A percentile compares a stretch with the other conserved stretches of the same genome.
phyloP scores from a whole-genome alignment of 1,140 invertebrate species.

The Sinonovacula constricta region DNA sequence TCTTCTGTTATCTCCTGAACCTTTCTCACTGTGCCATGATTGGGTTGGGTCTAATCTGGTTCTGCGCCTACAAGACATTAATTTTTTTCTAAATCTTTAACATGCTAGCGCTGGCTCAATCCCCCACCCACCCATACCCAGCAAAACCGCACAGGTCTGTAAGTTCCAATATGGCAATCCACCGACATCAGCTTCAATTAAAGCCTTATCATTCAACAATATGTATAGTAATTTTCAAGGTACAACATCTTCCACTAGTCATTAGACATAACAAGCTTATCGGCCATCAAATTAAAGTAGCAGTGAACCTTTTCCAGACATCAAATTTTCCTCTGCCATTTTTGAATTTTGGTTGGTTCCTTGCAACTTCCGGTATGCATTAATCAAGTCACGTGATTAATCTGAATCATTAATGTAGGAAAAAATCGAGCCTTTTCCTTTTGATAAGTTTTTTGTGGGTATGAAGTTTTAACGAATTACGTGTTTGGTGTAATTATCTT shows the following conservation, averaged over 20 bases:
- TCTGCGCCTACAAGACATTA: neutral
- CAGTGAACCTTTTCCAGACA: slow-evolving; percentile 21
- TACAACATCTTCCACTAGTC: slow-evolving; percentile 36
- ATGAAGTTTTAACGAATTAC: too few species aligned
- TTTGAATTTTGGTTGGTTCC: slow-evolving; percentile 16
- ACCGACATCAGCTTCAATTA: neutral
- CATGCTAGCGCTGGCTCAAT: neutral
- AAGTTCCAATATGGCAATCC: neutral
- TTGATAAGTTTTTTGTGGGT: too few species aligned
- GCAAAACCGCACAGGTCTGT: too few species aligned
- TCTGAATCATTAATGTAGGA: too few species aligned
- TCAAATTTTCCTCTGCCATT: slow-evolving; percentile 19
- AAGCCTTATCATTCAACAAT: slow-evolving; percentile 3
- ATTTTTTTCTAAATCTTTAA: neutral
- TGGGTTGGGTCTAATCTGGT: too few species aligned
- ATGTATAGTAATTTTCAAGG: slow-evolving; percentile 31
- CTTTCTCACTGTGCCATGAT: too few species aligned
- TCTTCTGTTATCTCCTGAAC: too few species aligned
- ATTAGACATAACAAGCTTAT: slow-evolving; percentile 36
- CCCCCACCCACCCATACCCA: neutral
- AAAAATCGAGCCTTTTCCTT: too few species aligned
- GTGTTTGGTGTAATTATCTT: too few species aligned
- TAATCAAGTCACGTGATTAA: slow-evolving; percentile 17
- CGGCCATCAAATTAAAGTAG: slow-evolving; percentile 27
- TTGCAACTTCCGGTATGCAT: slow-evolving; percentile 7